Conservation (phyloP, 2,888 invertebrate genomes). For the Frankliniella intonsa region DNA sequence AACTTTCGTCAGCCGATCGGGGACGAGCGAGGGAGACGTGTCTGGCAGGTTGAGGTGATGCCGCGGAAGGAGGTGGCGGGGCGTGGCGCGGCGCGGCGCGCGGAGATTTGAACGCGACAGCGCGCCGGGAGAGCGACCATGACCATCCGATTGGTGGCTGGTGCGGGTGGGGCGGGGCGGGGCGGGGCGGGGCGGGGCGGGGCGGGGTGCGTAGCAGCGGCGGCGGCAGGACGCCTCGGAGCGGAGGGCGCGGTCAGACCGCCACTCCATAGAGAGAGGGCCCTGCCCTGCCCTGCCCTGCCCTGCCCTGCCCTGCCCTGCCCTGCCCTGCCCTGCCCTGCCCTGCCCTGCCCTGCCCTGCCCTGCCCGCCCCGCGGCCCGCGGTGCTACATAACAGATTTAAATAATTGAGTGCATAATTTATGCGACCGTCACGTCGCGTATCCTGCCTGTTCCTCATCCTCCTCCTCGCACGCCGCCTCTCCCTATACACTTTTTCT, state of each 20-base stretch:
- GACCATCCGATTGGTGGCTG: too few relatives aligned
- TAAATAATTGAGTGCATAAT: constrained; percentile 19
- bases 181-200: neutral
- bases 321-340: too few relatives aligned
- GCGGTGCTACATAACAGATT: neutral
- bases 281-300: neutral
- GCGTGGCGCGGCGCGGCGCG: neutral
- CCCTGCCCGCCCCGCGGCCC: neutral
- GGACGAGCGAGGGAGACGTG: too few relatives aligned
- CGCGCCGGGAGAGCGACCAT: neutral
- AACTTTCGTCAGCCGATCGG: too few relatives aligned
- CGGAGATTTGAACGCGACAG: neutral
- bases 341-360: neutral
- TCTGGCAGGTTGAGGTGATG: too few relatives aligned
- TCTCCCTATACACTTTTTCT: neutral
- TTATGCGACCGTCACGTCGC: neutral
- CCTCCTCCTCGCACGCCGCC: neutral
- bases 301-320: too few relatives aligned
- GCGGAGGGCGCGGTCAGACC: neutral
- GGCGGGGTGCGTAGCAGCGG: too few relatives aligned
- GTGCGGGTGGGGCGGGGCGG: too few relatives aligned
- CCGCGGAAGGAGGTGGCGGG: too few relatives aligned
- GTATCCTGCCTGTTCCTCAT: neutral
- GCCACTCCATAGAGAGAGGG: neutral
- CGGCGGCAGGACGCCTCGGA: neutral